Evolutionary conservation across 2,797 vertebrate genomes (phyloP), one percentile per base, ranked within the genome.

Genomic region (Mallotus villosus): DNA sequence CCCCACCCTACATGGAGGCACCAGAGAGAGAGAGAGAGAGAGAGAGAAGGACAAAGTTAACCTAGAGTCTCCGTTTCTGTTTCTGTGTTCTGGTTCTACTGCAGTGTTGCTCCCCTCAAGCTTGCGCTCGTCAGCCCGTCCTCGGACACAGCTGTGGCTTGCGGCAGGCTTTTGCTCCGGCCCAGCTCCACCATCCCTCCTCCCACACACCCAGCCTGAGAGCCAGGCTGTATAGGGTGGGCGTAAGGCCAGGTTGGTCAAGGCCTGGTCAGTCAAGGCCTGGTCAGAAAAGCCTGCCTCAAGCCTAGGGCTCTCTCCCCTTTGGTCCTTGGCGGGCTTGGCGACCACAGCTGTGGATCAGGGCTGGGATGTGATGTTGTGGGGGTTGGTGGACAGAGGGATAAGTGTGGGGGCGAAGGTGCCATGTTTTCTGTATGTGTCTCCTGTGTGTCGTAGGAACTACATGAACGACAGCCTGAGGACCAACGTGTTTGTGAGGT

Each of bases 401-500:
- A 17, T 61, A 32, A 57, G 60, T 25, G 24, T 25, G 68, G 74
- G 74, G 67, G 71, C 74, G 72, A 53, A 82, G 60, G 58, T 71
- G 58, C 78, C 78, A 85, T 67, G 49, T 16, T 55, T 55, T n/a
- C 51, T 55, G 51, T n/a, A n/a, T 29, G 60, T 68, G 21, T 82
- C 60, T 88, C 77, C 75, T 74, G 58, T 89, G 51, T 90, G 81
- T 91, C 90, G 70, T 79, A 99, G 98, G 98, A 99, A 99, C 92
- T 99, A 99, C 87, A 99, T 99, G 97, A 99, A 99, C 9, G 98
- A 99, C 88, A 95, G 92, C 82, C 94, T 99, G 79, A 92, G 97
- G 86, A 99, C 97, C 11, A 98, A 96, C n/a, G 97, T 99, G 76
- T 99, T 99, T 82, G 98, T 99, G 87, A 93, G 95, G 83, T 99